Conservation (phyloP, 2,888 invertebrate genomes). For the Tinea pellionella region DNA sequence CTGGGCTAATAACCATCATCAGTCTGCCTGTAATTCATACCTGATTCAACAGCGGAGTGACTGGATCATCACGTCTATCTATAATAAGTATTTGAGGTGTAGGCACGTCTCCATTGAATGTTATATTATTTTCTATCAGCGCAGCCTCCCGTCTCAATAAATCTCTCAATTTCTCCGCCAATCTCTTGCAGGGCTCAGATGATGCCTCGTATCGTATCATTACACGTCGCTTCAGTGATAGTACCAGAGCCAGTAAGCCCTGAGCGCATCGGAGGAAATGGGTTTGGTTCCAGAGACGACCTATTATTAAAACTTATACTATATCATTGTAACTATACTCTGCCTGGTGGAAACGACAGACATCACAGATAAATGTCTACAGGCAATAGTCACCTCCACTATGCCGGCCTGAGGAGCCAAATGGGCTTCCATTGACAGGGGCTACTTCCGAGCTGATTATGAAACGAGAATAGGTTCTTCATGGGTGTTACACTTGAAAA, state of each 20-base stretch:
- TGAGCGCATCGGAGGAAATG: conserved; percentile 79
- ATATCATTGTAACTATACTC: no score
- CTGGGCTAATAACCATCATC: no score
- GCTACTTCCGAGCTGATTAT: no score
- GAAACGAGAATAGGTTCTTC: no score
- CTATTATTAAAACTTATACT: conserved; percentile 45
- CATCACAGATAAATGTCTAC: no score
- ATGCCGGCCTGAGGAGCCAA: no score
- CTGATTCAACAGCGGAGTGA: conserved; percentile 94
- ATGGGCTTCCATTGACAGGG: no score
- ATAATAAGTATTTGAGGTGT: conserved; percentile 88
- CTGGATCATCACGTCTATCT: conserved; percentile 94
- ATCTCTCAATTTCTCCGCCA: conserved; percentile 89
- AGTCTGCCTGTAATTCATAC: no score
- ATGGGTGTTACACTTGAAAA: no score
- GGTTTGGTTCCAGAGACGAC: conserved; percentile 80
- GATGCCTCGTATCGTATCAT: conserved; percentile 89
- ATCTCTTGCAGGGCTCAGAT: conserved; percentile 84
- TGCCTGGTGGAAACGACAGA: no score
- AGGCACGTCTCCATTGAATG: conserved; percentile 80
- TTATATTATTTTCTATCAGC: conserved; percentile 85
- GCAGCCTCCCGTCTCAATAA: conserved; percentile 88
- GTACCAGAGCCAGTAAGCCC: conserved; percentile 84
- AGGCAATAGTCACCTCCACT: no score
- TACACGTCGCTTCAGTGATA: conserved; percentile 92